Evolutionary conservation across 2,113 vertebrate species (phyloP).

Genomic region (Spea multiplicata): DNA sequence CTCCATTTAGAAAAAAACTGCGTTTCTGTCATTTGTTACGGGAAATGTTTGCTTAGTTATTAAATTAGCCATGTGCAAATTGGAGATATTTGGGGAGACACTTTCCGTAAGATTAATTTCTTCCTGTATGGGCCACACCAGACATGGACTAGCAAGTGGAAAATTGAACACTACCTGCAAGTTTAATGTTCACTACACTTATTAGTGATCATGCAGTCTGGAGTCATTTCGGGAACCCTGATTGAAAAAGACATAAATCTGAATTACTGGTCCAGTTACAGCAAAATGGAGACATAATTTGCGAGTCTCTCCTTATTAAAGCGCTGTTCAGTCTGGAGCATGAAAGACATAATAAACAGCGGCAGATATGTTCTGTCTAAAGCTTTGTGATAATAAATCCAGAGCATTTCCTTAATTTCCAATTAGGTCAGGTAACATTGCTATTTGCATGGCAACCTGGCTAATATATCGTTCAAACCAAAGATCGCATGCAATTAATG

Average conservation of each 20-base stretch:
- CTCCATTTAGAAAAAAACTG: conserved; percentile 36
- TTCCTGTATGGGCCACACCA: background rate
- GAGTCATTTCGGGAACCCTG: conserved; percentile 13
- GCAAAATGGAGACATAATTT: conserved; percentile 22
- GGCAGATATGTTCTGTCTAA: conserved; percentile 26
- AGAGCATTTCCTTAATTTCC: background rate
- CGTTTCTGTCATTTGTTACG: conserved; percentile 52
- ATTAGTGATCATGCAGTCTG: conserved; percentile 1
- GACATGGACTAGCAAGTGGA: background rate
- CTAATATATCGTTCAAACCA: conserved; percentile 17
- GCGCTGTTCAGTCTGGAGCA: conserved; percentile 19
- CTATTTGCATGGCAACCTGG: background rate
- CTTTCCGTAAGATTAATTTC: conserved; percentile 47
- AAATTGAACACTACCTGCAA: background rate
- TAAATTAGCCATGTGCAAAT: conserved; percentile 45
- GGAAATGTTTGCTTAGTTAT: conserved; percentile 25
- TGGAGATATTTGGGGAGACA: conserved; percentile 8
- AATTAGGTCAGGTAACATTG: conserved; percentile 1
- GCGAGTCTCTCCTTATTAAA: conserved; percentile 47
- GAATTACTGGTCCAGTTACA: conserved; percentile 31
- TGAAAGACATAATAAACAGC: conserved; percentile 25
- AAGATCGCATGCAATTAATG: conserved; percentile 17
- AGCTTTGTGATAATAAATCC: conserved; percentile 23
- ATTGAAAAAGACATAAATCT: conserved; percentile 37
- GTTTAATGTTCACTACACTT: conserved; percentile 9